Conservation (phyloP, 2,797 vertebrate genomes). For the Discoglossus pictus region DNA sequence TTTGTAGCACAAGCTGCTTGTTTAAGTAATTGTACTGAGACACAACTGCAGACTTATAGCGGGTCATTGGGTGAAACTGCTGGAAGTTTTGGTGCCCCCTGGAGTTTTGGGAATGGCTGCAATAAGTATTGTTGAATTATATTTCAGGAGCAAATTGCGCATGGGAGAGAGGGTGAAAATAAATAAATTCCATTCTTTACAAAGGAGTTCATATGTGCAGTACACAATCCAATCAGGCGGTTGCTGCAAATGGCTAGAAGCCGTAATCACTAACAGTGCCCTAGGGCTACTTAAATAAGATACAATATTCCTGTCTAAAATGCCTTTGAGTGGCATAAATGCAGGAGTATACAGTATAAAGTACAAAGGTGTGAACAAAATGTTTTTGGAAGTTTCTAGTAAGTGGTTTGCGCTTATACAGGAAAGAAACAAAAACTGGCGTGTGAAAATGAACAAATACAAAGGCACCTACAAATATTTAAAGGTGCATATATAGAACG, state of each 20-base stretch:
- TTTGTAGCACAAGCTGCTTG: slow-evolving; percentile 43
- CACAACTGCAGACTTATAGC: slow-evolving; percentile 39
- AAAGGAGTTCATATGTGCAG: slow-evolving; percentile 30
- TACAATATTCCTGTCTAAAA: slow-evolving; percentile 42
- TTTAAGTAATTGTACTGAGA: slow-evolving; percentile 50
- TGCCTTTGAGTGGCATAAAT: slow-evolving; percentile 49
- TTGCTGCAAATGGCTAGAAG: slow-evolving; percentile 25
- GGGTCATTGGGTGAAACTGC: slow-evolving; percentile 50
- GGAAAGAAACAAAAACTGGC: not conserved
- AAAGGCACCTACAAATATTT: slow-evolving; percentile 15
- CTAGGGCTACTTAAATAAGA: slow-evolving; percentile 46
- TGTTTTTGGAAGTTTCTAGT: slow-evolving; percentile 22
- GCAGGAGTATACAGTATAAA: slow-evolving; percentile 26
- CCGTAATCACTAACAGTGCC: slow-evolving; percentile 41
- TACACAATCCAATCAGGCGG: slow-evolving; percentile 45
- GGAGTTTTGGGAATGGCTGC: slow-evolving; percentile 44
- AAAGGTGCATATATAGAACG: slow-evolving; percentile 15
- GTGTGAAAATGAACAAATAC: not conserved
- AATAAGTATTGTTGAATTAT: slow-evolving; percentile 43
- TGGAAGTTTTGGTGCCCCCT: slow-evolving; percentile 45
- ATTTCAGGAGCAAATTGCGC: slow-evolving; percentile 41
- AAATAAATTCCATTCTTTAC: slow-evolving; percentile 44
- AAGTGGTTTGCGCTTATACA: not conserved
- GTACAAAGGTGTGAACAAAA: slow-evolving; percentile 33
- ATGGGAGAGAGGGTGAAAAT: slow-evolving; percentile 39